phyloP scores from a whole-genome alignment of 2,888 invertebrate genomes.

The Spodoptera littoralis region DNA sequence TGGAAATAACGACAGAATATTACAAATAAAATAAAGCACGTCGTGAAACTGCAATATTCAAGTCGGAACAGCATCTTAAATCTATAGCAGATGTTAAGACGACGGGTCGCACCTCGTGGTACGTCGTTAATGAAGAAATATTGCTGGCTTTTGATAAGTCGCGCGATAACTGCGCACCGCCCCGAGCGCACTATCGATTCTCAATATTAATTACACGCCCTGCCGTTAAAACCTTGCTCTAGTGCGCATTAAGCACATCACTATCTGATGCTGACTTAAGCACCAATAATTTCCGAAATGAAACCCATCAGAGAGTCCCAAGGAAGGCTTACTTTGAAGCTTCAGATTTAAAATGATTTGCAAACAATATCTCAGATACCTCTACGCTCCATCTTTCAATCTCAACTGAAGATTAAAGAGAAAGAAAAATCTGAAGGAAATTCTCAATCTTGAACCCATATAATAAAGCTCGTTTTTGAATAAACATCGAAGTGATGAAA shows the following conservation, averaged over 20 bases:
- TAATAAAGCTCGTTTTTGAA: conserved; percentile 69
- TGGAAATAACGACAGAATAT: conserved; percentile 35
- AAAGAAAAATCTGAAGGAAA: conserved; percentile 45
- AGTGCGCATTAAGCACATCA: conserved; percentile 47
- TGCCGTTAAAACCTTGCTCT: conserved; percentile 55
- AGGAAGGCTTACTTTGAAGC: conserved; percentile 62
- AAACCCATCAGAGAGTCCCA: conserved; percentile 49
- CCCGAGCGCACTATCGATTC: conserved; percentile 66
- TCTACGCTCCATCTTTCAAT: conserved; percentile 62
- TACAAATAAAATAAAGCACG: conserved; percentile 36
- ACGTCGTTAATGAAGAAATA: conserved; percentile 87
- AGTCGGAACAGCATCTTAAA: conserved; percentile 59
- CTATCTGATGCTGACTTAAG: conserved; percentile 55
- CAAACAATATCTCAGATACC: conserved; percentile 75
- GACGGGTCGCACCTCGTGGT: conserved; percentile 70
- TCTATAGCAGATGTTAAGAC: conserved; percentile 70
- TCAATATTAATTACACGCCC: conserved; percentile 77
- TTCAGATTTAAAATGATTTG: conserved; percentile 73
- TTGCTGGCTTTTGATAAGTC: conserved; percentile 81
- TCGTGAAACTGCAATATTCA: conserved; percentile 37
- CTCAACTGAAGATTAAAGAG: conserved; percentile 61
- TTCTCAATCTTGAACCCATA: conserved; percentile 57
- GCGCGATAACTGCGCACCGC: conserved; percentile 76
- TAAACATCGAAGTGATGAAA: conserved; percentile 76
- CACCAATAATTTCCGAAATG: conserved; percentile 55